Percentiles rank a stretch among this genome's conserved stretches.
phyloP scores from a whole-genome alignment of 2,113 vertebrate species.

The Menura novaehollandiae region DNA sequence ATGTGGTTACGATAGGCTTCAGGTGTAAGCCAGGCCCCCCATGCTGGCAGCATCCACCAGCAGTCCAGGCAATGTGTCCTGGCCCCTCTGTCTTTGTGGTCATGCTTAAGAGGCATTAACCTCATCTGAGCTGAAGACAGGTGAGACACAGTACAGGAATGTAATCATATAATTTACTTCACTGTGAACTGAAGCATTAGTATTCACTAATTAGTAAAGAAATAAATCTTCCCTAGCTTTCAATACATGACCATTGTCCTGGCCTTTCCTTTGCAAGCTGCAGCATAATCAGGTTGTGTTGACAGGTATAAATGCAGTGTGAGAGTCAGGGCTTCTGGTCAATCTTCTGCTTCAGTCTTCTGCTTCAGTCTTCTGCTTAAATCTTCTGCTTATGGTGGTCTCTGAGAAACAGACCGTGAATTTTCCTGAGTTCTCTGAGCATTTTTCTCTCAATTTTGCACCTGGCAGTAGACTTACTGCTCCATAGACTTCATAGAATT shows the following conservation, averaged over 20 bases:
- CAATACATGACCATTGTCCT: neutral
- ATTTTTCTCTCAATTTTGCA: neutral
- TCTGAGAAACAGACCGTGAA: neutral
- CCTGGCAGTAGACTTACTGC: neutral
- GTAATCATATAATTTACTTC: neutral
- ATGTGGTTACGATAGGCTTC: rapidly evolving
- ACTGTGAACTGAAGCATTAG: neutral
- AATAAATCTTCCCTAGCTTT: neutral
- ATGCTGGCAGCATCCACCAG: neutral
- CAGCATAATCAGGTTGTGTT: neutral
- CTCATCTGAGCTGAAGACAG: neutral
- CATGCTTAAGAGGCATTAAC: neutral
- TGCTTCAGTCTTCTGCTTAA: neutral
- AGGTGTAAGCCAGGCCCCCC: no score
- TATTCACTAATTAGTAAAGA: neutral
- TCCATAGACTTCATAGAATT: neutral
- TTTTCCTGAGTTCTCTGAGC: neutral
- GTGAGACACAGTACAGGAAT: neutral
- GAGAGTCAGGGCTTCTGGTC: neutral
- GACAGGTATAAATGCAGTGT: neutral
- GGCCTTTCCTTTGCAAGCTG: neutral
- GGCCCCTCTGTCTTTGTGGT: neutral
- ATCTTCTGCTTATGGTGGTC: neutral
- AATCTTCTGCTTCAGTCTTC: neutral
- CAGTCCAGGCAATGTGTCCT: neutral